Conservation (phyloP, 2,888 invertebrate genomes). For the Tanaodytes sp. region DNA sequence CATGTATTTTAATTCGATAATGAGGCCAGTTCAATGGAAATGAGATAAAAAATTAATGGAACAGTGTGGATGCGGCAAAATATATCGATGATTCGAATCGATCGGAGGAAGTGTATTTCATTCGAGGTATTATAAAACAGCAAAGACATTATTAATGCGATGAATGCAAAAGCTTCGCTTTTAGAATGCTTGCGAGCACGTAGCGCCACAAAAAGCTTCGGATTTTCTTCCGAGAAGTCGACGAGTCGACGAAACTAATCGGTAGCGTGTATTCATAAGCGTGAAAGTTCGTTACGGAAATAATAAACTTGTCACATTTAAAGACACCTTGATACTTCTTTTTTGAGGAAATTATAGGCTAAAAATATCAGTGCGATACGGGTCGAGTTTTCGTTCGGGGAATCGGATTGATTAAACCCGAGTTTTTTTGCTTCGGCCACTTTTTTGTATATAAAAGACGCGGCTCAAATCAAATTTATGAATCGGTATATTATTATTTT, state of each 20-base stretch:
- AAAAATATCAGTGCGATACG: conserved; percentile 39
- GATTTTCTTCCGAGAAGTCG: conserved; percentile 43
- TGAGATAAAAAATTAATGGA: conserved; percentile 33
- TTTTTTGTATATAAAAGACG: no score
- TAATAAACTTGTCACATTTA: conserved; percentile 53
- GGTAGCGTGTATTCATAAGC: conserved; percentile 46
- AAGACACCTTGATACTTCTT: conserved; percentile 50
- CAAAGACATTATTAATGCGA: conserved; percentile 42
- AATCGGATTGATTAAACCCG: conserved; percentile 26
- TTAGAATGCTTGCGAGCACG: conserved; percentile 42
- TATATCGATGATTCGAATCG: conserved; percentile 17
- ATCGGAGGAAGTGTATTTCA: conserved; percentile 32
- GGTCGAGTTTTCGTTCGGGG: conserved; percentile 22
- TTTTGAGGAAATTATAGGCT: conserved; percentile 46
- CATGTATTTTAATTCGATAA: conserved; percentile 21
- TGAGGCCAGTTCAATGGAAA: conserved; percentile 30
- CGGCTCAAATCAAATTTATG: no score
- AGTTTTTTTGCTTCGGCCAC: background rate
- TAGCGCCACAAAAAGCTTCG: conserved; percentile 47
- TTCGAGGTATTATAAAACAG: conserved; percentile 35
- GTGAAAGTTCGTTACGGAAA: conserved; percentile 53
- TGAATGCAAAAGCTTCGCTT: conserved; percentile 45
- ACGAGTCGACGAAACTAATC: conserved; percentile 46
- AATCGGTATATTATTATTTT: conserved; percentile 8
- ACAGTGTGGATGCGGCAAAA: conserved; percentile 21